Percentiles rank a stretch among this genome's conserved stretches.
These are phyloP conservation scores for Tridacna crocea DNA, from an alignment of 2,888 invertebrate genomes.

Conservation along the genomic window DNA sequence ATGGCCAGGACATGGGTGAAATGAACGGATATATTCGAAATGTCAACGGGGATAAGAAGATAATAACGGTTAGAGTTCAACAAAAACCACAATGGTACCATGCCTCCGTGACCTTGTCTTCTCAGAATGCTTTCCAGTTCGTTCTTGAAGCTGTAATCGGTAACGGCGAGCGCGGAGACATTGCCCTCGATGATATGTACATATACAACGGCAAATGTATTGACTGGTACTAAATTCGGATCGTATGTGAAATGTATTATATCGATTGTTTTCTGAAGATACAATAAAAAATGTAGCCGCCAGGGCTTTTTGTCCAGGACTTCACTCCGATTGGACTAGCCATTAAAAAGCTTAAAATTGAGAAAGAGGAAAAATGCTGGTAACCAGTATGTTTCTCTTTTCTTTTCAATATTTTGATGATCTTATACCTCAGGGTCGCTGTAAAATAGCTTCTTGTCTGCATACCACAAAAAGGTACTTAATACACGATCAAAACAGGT, in stretches of 20 bases:
- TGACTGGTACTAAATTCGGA: slow-evolving; percentile 43
- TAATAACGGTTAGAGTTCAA: slow-evolving; percentile 21
- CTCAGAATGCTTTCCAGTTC: slow-evolving; percentile 19
- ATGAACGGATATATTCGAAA: slow-evolving; percentile 27
- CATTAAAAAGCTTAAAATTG: too few species aligned
- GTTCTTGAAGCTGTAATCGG: slow-evolving; percentile 59
- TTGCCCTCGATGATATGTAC: slow-evolving; percentile 64
- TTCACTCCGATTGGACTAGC: too few species aligned
- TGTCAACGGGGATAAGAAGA: slow-evolving; percentile 22
- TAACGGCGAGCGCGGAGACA: slow-evolving; percentile 59
- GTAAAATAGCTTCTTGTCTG: too few species aligned
- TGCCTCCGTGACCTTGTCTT: slow-evolving; percentile 18
- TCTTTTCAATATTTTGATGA: too few species aligned
- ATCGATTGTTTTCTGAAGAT: too few species aligned
- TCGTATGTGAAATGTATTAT: not conserved
- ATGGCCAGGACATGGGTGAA: slow-evolving; percentile 52
- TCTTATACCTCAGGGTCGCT: too few species aligned
- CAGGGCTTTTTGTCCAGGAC: too few species aligned
- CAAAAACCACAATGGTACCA: slow-evolving; percentile 38
- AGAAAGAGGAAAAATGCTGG: too few species aligned
- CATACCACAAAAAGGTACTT: too few species aligned
- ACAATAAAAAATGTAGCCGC: too few species aligned
- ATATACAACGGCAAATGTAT: slow-evolving; percentile 61
- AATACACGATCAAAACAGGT: too few species aligned
- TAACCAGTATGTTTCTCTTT: too few species aligned